Percentiles rank a stretch among this genome's conserved stretches.
phyloP scores from a whole-genome alignment of 2,113 vertebrate species.

The Brachyhypopomus gauderio region DNA sequence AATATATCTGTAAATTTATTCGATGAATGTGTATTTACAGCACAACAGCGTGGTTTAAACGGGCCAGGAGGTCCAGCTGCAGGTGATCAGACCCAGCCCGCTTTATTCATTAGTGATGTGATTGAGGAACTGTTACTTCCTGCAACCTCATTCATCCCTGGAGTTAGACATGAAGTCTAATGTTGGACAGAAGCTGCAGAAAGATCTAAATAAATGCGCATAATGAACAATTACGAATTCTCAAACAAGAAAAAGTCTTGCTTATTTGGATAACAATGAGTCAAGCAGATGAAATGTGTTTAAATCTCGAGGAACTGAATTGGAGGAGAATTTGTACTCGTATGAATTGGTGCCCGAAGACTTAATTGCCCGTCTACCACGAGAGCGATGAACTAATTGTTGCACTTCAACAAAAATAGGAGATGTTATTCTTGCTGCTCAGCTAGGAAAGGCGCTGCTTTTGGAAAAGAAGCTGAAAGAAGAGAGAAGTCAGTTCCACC shows the following conservation, averaged over 20 bases:
- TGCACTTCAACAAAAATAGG: constrained; percentile 76
- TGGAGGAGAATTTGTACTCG: constrained; percentile 71
- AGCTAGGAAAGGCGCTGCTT: constrained; percentile 79
- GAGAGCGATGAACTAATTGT: constrained; percentile 71
- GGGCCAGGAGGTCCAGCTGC: constrained; percentile 5
- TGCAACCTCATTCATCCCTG: neutral
- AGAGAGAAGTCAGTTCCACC: constrained; percentile 65
- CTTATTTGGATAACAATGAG: constrained; percentile 59
- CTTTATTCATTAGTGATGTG: neutral
- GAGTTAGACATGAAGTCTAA: neutral
- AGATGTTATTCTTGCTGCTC: constrained; percentile 78
- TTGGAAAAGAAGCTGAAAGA: constrained; percentile 77
- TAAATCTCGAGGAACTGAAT: constrained; percentile 63
- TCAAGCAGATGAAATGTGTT: constrained; percentile 62
- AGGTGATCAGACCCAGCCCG: constrained; percentile 25
- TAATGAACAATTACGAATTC: too few species aligned
- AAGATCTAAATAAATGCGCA: too few species aligned
- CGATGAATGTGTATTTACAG: too few species aligned
- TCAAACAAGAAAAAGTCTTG: too few species aligned
- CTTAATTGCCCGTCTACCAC: constrained; percentile 66
- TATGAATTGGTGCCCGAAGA: constrained; percentile 68
- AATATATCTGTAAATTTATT: too few species aligned
- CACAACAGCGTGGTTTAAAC: too few species aligned
- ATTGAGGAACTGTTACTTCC: neutral
- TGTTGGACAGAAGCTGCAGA: neutral